phyloP scores from a whole-genome alignment of 1,140 invertebrate species.

The Lerema accius region DNA sequence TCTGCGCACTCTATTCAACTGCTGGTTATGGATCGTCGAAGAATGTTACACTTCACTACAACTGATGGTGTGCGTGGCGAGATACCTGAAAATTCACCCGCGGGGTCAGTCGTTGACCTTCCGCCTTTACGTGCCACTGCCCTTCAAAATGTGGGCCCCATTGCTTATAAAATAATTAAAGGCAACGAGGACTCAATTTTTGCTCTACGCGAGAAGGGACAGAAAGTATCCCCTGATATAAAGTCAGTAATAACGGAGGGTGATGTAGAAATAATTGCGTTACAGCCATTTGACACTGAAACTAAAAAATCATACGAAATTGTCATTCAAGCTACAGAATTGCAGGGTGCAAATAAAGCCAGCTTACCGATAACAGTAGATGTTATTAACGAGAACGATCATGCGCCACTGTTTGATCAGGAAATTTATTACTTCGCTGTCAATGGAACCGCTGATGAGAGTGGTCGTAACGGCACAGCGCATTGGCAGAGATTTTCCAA shows the following conservation, averaged over 20 bases:
- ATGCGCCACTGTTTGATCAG: conserved; percentile 91
- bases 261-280: conserved; percentile 88
- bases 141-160: conserved; percentile 82
- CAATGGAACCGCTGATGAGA: conserved; percentile 82
- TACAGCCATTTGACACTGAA: conserved; percentile 89
- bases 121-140: conserved; percentile 86
- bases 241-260: conserved; percentile 83
- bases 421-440: conserved; percentile 91
- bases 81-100: conserved; percentile 89
- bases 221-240: conserved; percentile 82
- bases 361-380: conserved; percentile 88
- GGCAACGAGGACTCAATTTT: conserved; percentile 89
- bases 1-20: conserved; percentile 91
- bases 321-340: conserved; percentile 89
- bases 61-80: conserved; percentile 85
- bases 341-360: conserved; percentile 88
- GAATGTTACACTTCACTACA: conserved; percentile 90
- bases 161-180: conserved; percentile 90
- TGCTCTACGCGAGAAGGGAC: conserved; percentile 85
- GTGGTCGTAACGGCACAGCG: conserved; percentile 80
- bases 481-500: conserved; percentile 90
- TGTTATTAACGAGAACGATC: conserved; percentile 95
- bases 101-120: conserved; percentile 87
- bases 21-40: conserved; percentile 90
- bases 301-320: conserved; percentile 86